Conservation (phyloP, 2,888 invertebrate species). For the Macaria liturata region DNA sequence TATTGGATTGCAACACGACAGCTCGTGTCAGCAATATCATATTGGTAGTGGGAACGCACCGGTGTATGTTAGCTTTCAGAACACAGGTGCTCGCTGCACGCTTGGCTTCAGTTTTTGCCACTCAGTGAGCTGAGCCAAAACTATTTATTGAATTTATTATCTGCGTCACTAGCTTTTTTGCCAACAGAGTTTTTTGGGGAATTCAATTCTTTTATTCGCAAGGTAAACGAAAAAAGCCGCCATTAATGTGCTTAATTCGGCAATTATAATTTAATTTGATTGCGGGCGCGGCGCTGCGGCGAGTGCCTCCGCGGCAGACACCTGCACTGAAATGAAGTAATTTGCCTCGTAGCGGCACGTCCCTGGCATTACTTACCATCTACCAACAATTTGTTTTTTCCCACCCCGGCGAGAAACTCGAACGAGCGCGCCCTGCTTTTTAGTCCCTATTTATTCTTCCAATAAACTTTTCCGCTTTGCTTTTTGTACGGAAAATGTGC, state of each 20-base stretch:
- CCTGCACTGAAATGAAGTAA: constrained; percentile 71
- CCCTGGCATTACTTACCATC: constrained; percentile 73
- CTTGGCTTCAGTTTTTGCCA: constrained; percentile 52
- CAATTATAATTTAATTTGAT: constrained; percentile 63
- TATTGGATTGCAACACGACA: not conserved
- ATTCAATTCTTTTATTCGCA: constrained; percentile 44
- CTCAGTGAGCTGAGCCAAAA: constrained; percentile 58
- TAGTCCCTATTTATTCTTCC: constrained; percentile 76
- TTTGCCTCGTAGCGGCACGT: constrained; percentile 69
- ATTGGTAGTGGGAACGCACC: constrained; percentile 28
- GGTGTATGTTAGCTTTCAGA: constrained; percentile 43
- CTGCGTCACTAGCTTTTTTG: constrained; percentile 24
- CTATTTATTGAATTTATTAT: constrained; percentile 43
- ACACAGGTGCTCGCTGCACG: constrained; percentile 62
- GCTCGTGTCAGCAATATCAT: constrained; percentile 18
- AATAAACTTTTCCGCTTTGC: constrained; percentile 73
- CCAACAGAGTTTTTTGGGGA: constrained; percentile 27
- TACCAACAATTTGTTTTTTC: constrained; percentile 77
- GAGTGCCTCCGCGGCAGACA: constrained; percentile 30
- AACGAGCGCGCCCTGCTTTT: constrained; percentile 69
- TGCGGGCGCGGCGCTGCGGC: constrained; percentile 38
- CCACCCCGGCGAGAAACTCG: constrained; percentile 67
- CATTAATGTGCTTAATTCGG: constrained; percentile 53
- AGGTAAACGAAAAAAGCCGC: constrained; percentile 40
- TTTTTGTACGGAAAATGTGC: constrained; percentile 65